These are phyloP conservation scores for Schizopygopsis malacanthus DNA, from an alignment of 2,797 vertebrate species.

Conservation along the genomic window DNA sequence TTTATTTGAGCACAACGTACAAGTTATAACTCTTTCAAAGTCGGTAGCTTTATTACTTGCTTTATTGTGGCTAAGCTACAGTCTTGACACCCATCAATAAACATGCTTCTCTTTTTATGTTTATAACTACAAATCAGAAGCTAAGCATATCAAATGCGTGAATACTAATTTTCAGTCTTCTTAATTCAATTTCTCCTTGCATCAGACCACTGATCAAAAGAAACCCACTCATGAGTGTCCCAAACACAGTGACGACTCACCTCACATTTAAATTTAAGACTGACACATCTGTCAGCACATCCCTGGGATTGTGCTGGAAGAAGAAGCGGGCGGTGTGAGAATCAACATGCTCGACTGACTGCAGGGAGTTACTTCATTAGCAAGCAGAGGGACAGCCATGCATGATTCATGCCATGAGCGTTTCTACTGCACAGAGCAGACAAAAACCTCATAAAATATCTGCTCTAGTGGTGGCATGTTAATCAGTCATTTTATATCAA, in stretches of 20 bases:
- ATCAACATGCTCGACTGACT: constrained; percentile 61
- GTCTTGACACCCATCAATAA: neutral
- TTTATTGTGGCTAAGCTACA: neutral
- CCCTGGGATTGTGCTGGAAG: neutral
- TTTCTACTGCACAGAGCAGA: constrained; percentile 67
- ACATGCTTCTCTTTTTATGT: neutral
- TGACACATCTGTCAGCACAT: neutral
- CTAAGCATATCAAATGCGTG: neutral
- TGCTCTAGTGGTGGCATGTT: neutral
- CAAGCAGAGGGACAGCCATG: constrained; percentile 64
- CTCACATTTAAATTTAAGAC: neutral
- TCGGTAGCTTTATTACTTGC: neutral
- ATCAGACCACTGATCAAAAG: neutral
- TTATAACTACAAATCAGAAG: neutral
- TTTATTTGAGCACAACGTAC: neutral
- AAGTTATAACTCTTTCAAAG: neutral
- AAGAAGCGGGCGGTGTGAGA: constrained; percentile 22
- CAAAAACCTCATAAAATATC: constrained; percentile 17
- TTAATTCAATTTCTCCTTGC: neutral
- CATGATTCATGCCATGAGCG: constrained; percentile 77
- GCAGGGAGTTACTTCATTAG: constrained; percentile 80
- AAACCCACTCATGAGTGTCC: neutral
- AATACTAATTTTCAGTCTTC: constrained; percentile 8
- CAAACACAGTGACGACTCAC: neutral
- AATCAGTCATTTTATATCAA: constrained; percentile 6